These are phyloP conservation scores for Dryoscopus gambensis DNA, from an alignment of 2,113 vertebrate genomes.

Conservation along the genomic window DNA sequence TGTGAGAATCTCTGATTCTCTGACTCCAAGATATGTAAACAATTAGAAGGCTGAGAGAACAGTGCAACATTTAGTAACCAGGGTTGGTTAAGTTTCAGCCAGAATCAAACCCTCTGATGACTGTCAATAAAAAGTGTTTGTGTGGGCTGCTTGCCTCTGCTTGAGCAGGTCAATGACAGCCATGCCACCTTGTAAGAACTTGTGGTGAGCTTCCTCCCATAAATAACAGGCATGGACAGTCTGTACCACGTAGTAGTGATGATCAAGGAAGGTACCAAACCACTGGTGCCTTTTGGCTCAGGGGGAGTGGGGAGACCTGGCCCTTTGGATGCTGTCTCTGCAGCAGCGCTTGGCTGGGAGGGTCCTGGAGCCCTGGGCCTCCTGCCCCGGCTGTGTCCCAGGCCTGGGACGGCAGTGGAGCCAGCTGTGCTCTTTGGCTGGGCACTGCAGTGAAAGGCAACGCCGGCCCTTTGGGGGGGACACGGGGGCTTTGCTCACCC, in stretches of 20 bases:
- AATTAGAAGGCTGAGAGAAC: no score
- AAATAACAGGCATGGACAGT: accelerated
- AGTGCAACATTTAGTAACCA: no score
- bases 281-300: background rate
- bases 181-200: no score
- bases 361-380: background rate
- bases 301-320: background rate
- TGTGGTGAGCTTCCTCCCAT: background rate
- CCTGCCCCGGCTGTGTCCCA: no score
- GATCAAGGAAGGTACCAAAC: background rate
- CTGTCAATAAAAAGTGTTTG: background rate
- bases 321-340: background rate
- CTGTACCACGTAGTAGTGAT: background rate
- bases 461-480: accelerated
- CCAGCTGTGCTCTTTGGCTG: accelerated
- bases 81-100: background rate
- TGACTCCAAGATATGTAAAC: no score
- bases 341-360: background rate
- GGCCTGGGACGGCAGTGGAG: background rate
- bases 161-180: background rate
- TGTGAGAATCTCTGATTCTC: no score
- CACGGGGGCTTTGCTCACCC: accelerated
- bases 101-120: background rate
- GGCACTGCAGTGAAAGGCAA: background rate
- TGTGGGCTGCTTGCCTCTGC: background rate